These are phyloP conservation scores for Limonius californicus DNA, from an alignment of 1,140 invertebrate genomes.

Conservation along the genomic window DNA sequence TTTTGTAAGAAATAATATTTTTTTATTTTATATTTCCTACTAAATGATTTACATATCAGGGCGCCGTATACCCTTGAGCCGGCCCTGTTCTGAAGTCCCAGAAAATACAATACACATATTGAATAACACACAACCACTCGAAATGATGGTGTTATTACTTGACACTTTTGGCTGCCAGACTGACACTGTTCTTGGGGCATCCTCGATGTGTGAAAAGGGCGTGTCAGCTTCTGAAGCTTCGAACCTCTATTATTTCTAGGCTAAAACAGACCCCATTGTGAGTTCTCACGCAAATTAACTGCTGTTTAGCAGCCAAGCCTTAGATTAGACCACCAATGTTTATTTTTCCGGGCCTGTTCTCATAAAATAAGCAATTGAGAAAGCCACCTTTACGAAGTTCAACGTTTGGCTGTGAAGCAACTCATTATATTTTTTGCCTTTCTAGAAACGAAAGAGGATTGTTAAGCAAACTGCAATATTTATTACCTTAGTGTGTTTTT, in stretches of 20 bases:
- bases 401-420: too few species aligned
- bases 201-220: conserved; percentile 26
- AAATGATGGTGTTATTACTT: conserved; percentile 1
- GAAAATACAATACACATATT: too few species aligned
- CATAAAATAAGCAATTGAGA: not conserved
- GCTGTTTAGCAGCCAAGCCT: conserved; percentile 29
- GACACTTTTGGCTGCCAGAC: not conserved
- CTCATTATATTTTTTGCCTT: too few species aligned
- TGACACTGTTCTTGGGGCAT: not conserved
- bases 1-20: too few species aligned
- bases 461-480: too few species aligned
- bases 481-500: too few species aligned
- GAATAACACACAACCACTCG: not conserved
- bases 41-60: too few species aligned
- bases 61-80: too few species aligned
- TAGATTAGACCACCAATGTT: conserved; percentile 30
- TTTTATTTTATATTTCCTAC: too few species aligned
- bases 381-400: too few species aligned
- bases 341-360: conserved; percentile 19
- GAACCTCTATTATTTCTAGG: conserved; percentile 16
- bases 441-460: too few species aligned
- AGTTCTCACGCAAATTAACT: conserved; percentile 30
- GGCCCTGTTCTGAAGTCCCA: too few species aligned
- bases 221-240: conserved; percentile 22
- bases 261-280: conserved; percentile 18